Base-by-base conservation (phyloP, 2,797 vertebrate species). In the Mormyrops boulengeri region DNA sequence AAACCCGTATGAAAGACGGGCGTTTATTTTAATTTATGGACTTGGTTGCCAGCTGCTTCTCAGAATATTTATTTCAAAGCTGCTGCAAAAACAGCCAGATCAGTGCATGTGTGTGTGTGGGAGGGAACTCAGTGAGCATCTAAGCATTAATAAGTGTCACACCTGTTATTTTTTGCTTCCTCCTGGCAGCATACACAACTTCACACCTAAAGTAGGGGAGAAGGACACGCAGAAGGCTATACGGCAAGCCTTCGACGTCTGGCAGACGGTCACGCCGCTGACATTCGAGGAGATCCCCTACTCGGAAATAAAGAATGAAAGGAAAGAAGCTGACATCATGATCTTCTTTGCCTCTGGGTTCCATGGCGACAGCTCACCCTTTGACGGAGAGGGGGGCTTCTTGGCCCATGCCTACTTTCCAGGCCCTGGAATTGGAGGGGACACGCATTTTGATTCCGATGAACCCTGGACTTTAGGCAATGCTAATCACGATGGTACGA, bases 291-390 rank as follows among this genome's bases (percentile, higher is more conserved):
- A 96, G 92, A 97, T 99, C 89, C 97, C 98, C 12, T 98, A 98
- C 93, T 96, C 97, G 8, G 98, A 99, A 95, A 97, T 99, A 92
- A 99, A 99, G 96, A 98, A 96, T 73, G 97, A 98, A 93, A 97
- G 97, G 50, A 98, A 98, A 93, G 98, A 99, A 92, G 98, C 98
- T 0, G 98, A 99, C 95, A 99, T 99, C 95, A 99, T 99, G 98
- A 99, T 99, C 93, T 99, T 99, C 95, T 99, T 99, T 91, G 98
- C 98, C 93, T 99, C 98, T 62, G 98, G 98, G 93, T 99, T 99
- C 96, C 98, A 99, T 85, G 98, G 98, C 0, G 98, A 99, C 95
- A 99, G 98, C 92, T 99, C 98, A 85, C 98, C 98, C 0, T 99
- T 99, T 90, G 98, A 99, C 69, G 98, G 98, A 4, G 98, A 99